These are phyloP conservation scores for Drosophila mayaguana DNA, from an alignment of 2,888 invertebrate species.

Conservation along the genomic window DNA sequence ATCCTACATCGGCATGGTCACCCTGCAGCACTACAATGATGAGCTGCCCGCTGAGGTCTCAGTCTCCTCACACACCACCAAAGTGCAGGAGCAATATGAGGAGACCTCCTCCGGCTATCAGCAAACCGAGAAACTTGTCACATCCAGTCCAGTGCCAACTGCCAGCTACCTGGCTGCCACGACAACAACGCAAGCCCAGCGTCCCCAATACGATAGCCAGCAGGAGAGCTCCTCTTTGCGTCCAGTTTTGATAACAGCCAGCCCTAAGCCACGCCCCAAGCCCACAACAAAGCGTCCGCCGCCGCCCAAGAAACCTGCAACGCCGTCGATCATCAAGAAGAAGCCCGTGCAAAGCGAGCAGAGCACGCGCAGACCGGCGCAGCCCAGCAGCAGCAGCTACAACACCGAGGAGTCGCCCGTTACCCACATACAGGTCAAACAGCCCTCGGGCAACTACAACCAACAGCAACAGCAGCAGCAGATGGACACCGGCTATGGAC, in stretches of 20 bases:
- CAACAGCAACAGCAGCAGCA: slow-evolving; percentile 3
- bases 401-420: slow-evolving; percentile 52
- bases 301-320: slow-evolving; percentile 47
- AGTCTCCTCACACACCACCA: slow-evolving; percentile 81
- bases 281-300: slow-evolving; percentile 78
- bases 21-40: slow-evolving; percentile 75
- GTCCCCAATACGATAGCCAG: slow-evolving; percentile 51
- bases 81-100: slow-evolving; percentile 72
- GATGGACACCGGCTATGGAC: slow-evolving; percentile 10
- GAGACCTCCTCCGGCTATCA: slow-evolving; percentile 55
- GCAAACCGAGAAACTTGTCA: slow-evolving; percentile 45
- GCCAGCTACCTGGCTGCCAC: slow-evolving; percentile 50
- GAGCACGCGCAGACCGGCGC: slow-evolving; percentile 48
- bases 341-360: slow-evolving; percentile 47
- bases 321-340: slow-evolving; percentile 43
- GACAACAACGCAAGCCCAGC: slow-evolving; percentile 53
- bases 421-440: slow-evolving; percentile 63
- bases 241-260: slow-evolving; percentile 86
- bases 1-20: slow-evolving; percentile 77
- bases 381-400: slow-evolving; percentile 33
- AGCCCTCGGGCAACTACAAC: slow-evolving; percentile 49
- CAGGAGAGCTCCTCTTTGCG: slow-evolving; percentile 53
- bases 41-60: slow-evolving; percentile 78
- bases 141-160: slow-evolving; percentile 39
- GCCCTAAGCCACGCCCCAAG: slow-evolving; percentile 68